Percentiles rank a stretch among this genome's conserved stretches.
phyloP scores from a whole-genome alignment of 2,113 vertebrate species.

The Malurus elegans region DNA sequence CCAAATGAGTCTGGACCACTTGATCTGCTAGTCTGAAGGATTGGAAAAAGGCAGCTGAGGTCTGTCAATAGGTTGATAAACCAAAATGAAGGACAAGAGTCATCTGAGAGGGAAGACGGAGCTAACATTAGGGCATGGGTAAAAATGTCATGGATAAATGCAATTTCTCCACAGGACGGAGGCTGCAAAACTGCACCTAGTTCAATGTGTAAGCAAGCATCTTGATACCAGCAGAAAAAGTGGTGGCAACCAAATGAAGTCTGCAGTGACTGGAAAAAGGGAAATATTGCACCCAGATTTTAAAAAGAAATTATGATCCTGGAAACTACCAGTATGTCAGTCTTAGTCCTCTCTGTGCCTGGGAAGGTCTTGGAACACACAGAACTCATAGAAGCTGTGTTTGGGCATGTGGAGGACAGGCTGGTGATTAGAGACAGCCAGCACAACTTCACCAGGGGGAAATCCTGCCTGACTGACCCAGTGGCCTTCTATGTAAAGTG shows the following conservation, averaged over 20 bases:
- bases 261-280: background rate
- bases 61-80: background rate
- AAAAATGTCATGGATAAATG: background rate
- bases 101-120: background rate
- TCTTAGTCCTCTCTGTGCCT: background rate
- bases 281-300: background rate
- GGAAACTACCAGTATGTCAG: background rate
- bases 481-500: background rate
- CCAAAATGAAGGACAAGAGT: background rate
- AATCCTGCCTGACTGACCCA: background rate
- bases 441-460: background rate
- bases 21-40: background rate
- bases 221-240: background rate
- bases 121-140: background rate
- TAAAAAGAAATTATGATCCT: background rate
- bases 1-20: background rate
- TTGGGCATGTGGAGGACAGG: background rate
- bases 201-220: background rate
- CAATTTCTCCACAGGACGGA: background rate
- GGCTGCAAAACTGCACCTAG: rapidly evolving
- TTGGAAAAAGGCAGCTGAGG: background rate
- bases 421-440: background rate
- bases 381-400: background rate
- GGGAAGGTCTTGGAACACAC: background rate
- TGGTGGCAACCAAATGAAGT: background rate